A percentile compares a stretch with the other conserved stretches of the same genome.
phyloP scores from a whole-genome alignment of 2,113 vertebrate genomes.

The Tachycineta bicolor region DNA sequence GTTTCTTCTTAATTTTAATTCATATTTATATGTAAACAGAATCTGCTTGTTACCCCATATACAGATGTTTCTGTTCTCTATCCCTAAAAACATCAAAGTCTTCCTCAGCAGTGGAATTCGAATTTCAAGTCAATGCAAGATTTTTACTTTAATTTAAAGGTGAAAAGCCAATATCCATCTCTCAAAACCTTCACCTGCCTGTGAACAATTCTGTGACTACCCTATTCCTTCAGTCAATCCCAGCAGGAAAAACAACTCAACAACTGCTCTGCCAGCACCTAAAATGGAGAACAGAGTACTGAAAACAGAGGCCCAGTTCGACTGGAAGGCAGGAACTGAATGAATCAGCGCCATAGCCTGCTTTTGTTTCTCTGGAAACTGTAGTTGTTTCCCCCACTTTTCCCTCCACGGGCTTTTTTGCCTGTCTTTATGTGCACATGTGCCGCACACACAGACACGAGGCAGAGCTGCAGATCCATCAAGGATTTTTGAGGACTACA shows the following conservation, averaged over 20 bases:
- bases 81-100: neutral
- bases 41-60: slow-evolving; percentile 3
- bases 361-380: neutral
- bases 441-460: rapidly evolving
- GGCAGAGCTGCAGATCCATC: neutral
- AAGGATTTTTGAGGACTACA: rapidly evolving
- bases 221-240: neutral
- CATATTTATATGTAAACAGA: neutral
- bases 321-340: neutral
- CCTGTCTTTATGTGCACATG: rapidly evolving
- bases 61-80: slow-evolving; percentile 6
- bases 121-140: neutral
- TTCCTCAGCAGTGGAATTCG: neutral
- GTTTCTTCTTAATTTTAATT: slow-evolving; percentile 1
- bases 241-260: neutral
- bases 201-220: neutral
- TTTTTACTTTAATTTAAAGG: neutral
- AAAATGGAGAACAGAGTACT: neutral
- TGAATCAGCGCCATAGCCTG: rapidly evolving
- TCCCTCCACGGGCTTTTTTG: neutral
- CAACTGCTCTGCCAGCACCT: neutral
- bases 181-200: neutral
- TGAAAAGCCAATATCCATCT: neutral
- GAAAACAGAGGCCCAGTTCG: neutral
- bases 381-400: rapidly evolving